Base-by-base conservation (phyloP, 2,113 vertebrate genomes). In the Meriones unguiculatus region DNA sequence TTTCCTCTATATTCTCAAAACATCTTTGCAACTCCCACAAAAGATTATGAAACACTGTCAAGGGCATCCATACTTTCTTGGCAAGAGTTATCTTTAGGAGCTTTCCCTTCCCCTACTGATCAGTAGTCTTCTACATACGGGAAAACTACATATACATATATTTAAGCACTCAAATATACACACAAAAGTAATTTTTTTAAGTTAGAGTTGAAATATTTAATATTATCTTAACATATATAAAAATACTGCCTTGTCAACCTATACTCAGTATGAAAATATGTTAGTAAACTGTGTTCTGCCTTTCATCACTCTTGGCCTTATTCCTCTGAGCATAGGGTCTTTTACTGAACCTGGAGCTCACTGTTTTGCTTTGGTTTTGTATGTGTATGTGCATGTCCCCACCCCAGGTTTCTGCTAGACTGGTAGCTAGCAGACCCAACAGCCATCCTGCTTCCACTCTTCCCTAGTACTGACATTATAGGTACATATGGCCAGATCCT, bases 1-100 rank as follows among this genome's bases (percentile, higher is more conserved):
- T 65, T 46, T 54, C 87, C 87, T 69, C 81, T 78, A 73, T 67
- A 73, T 91, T 91, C 54, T 94, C 93, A 52, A 35, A 86, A 87
- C 67, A 91, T 41, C 41, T 4, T 46, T 94, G 13, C 41, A 93
- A 90, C 9, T 70, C 62, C 81, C 67, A 93, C 9, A 41, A 82
- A n/a, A 92, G 54, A 93, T 65, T 41, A 84, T 87, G 59, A 91
- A 84, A 95, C 22, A 46, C 28, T 87, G 41, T 87, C 46, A 87
- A 35, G 17, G 17, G 46, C 20, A 50, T 87, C 28, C 41, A 69
- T 32, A 67, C 10, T 52, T 70, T n/a, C 65, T 5, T 87, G 65
- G 22, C 20, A n/a, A 70, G 41, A 30, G 25, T 62, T 46, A 59
- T 38, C 84, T 54, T 81, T 11, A 78, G 20, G 18, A 88, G 50